phyloP scores from a whole-genome alignment of 1,140 invertebrate genomes.

The Caenorhabditis briggsae region DNA sequence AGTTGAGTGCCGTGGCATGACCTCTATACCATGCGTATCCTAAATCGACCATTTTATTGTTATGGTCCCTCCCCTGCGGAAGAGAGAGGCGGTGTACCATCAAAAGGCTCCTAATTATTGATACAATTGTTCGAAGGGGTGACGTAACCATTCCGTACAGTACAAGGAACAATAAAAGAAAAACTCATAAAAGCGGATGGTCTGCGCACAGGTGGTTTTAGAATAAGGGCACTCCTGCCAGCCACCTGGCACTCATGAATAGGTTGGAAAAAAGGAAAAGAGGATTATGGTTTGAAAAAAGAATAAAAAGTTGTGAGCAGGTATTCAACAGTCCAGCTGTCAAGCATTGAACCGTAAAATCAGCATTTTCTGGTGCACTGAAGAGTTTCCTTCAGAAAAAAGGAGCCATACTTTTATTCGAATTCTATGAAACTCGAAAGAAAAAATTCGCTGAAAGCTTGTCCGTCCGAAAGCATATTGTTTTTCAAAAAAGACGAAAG shows the following conservation, averaged over 20 bases:
- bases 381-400: not conserved
- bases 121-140: slow-evolving; percentile 34
- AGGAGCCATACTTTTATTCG: not conserved
- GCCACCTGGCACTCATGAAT: slow-evolving; percentile 31
- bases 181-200: slow-evolving; percentile 17
- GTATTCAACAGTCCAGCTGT: not conserved
- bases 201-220: slow-evolving; percentile 39
- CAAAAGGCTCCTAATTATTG: slow-evolving; percentile 45
- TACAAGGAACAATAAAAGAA: slow-evolving; percentile 47
- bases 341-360: not conserved
- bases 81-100: not conserved
- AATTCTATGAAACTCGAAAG: too few species aligned
- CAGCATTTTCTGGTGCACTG: not conserved
- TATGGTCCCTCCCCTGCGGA: not conserved
- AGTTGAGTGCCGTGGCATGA: slow-evolving; percentile 37
- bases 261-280: not conserved
- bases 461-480: not conserved
- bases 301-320: slow-evolving; percentile 6
- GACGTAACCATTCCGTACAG: slow-evolving; percentile 23
- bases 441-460: too few species aligned
- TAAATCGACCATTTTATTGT: slow-evolving; percentile 49
- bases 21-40: slow-evolving; percentile 38
- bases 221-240: slow-evolving; percentile 8
- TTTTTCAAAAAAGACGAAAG: not conserved
- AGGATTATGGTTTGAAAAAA: slow-evolving; percentile 24